Percentiles rank a stretch among this genome's conserved stretches.
These are phyloP conservation scores for Lepidurus packardi DNA, from an alignment of 1,140 invertebrate species.

Conservation along the genomic window DNA sequence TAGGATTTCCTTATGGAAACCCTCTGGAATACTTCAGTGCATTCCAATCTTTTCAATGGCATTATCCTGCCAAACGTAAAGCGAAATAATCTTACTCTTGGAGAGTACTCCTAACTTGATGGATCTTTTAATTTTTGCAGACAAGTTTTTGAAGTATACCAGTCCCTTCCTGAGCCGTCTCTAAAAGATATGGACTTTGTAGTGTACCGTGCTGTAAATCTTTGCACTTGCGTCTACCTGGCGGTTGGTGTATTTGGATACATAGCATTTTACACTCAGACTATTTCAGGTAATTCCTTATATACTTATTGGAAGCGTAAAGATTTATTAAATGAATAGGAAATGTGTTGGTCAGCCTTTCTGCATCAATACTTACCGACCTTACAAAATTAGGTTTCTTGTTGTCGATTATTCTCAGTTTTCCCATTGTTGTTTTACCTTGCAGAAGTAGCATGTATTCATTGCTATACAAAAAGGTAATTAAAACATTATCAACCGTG, in stretches of 20 bases:
- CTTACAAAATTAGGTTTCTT: constrained; percentile 91
- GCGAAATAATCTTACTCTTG: too few species aligned
- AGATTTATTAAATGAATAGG: constrained; percentile 51
- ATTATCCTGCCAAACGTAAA: constrained; percentile 83
- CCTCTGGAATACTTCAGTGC: constrained; percentile 76
- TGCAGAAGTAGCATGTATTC: constrained; percentile 90
- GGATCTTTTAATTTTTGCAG: constrained; percentile 49
- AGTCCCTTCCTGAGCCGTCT: constrained; percentile 77
- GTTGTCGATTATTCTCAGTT: constrained; percentile 87
- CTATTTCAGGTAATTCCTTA: constrained; percentile 57
- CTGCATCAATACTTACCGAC: constrained; percentile 70
- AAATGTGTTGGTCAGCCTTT: constrained; percentile 83
- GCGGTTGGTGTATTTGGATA: constrained; percentile 92
- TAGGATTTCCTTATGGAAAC: constrained; percentile 71
- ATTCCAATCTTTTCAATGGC: constrained; percentile 94
- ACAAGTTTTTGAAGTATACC: constrained; percentile 93
- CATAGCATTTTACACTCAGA: constrained; percentile 75
- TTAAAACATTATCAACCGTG: constrained; percentile 28
- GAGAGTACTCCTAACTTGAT: neutral
- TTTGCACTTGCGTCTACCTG: constrained; percentile 81
- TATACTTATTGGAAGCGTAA: constrained; percentile 33
- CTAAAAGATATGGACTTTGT: constrained; percentile 83
- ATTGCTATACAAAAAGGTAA: constrained; percentile 76
- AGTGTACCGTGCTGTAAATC: constrained; percentile 78
- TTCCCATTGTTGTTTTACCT: constrained; percentile 94